Percentiles rank a stretch among this genome's conserved stretches.
Conservation (phyloP, 2,888 invertebrate species). For the Amiota communis region DNA sequence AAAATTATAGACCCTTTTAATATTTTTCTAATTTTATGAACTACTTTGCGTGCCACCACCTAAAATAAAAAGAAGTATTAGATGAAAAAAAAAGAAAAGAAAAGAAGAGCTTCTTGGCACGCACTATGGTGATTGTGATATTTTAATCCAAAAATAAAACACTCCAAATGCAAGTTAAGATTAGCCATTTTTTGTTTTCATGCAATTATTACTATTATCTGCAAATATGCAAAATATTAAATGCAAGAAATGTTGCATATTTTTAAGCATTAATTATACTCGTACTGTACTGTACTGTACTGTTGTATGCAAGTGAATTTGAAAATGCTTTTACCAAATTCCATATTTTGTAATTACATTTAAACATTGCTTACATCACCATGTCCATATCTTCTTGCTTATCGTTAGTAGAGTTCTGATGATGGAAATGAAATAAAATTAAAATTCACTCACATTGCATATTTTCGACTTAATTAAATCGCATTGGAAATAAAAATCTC, state of each 20-base stretch:
- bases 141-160: neutral
- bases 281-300: too few relatives aligned
- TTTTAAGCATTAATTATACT: neutral
- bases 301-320: too few relatives aligned
- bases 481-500: slow-evolving; percentile 17
- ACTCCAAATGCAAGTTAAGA: neutral
- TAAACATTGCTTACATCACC: too few relatives aligned
- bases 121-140: neutral
- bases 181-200: neutral
- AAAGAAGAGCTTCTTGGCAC: neutral
- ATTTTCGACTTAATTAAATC: slow-evolving; percentile 29
- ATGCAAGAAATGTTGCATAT: slow-evolving; percentile 3
- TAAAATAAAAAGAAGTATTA: too few relatives aligned
- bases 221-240: neutral
- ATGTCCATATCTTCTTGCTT: too few relatives aligned
- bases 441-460: slow-evolving; percentile 14
- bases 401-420: neutral
- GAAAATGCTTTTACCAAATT: slow-evolving; percentile 1
- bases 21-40: neutral
- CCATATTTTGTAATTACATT: neutral
- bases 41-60: too few relatives aligned
- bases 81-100: too few relatives aligned
- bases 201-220: too few relatives aligned
- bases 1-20: neutral
- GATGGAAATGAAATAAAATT: slow-evolving; percentile 1